A percentile compares a stretch with the other conserved stretches of the same genome.
Conservation (phyloP, 2,888 invertebrate genomes). For the Sphaeridia pumilis region DNA sequence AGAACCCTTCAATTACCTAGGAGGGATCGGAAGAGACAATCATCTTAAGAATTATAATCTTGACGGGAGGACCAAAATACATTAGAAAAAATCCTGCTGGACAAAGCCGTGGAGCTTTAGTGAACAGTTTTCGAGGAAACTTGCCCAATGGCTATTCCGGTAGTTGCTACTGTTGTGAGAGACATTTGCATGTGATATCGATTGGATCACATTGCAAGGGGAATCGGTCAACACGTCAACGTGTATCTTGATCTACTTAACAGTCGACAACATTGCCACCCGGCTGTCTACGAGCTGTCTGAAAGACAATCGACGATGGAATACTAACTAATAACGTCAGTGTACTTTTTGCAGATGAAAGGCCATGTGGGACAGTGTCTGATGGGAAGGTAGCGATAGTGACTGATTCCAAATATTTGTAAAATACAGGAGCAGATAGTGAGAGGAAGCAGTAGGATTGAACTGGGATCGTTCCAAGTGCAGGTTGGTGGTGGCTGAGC, state of each 20-base stretch:
- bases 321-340: neutral
- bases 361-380: neutral
- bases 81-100: no score
- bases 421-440: constrained; percentile 16
- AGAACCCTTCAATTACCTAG: constrained; percentile 8
- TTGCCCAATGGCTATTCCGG: neutral
- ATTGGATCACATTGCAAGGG: no score
- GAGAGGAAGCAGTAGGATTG: neutral
- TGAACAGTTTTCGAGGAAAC: no score
- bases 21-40: constrained; percentile 14
- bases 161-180: no score
- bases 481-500: constrained; percentile 34
- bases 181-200: no score
- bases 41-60: constrained; percentile 12
- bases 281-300: neutral
- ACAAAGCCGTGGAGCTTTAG: no score
- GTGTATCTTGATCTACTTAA: no score
- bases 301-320: neutral
- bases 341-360: neutral
- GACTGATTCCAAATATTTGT: constrained; percentile 14
- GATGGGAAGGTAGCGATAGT: neutral
- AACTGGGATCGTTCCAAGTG: constrained; percentile 26
- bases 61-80: neutral
- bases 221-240: no score
- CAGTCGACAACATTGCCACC: neutral